These are phyloP conservation scores for Parochlus steinenii DNA, from an alignment of 2,888 invertebrate genomes.

Conservation along the genomic window DNA sequence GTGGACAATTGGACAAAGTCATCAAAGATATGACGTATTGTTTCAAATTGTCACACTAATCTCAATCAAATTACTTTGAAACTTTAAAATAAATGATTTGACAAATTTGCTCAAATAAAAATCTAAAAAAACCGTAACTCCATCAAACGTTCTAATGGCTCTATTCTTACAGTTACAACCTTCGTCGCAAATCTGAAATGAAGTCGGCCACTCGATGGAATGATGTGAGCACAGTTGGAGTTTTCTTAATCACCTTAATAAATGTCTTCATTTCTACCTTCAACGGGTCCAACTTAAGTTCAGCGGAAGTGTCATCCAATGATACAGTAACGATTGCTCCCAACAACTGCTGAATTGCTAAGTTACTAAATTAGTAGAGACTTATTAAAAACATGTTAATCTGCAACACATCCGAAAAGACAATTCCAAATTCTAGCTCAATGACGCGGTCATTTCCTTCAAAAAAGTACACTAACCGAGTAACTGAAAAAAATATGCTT, in stretches of 20 bases:
- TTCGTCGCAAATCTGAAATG: constrained; percentile 1
- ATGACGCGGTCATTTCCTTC: too few relatives aligned
- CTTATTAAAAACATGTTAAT: neutral
- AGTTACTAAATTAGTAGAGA: constrained; percentile 3
- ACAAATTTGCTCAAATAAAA: constrained; percentile 1
- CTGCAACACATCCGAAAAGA: neutral
- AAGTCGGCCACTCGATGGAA: neutral
- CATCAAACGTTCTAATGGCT: too few relatives aligned
- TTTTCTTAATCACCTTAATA: constrained; percentile 6
- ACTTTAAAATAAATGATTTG: neutral
- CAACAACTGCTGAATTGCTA: neutral
- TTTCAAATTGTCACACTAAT: too few relatives aligned
- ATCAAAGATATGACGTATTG: neutral
- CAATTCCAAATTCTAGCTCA: too few relatives aligned
- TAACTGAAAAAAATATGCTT: too few relatives aligned
- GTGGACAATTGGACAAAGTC: too few relatives aligned
- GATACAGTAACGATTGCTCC: neutral
- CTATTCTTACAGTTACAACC: constrained; percentile 5
- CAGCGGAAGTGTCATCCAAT: neutral
- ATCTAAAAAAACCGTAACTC: too few relatives aligned
- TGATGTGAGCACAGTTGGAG: constrained; percentile 2
- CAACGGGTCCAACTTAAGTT: constrained; percentile 5
- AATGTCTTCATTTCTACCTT: constrained; percentile 7
- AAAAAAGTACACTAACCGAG: too few relatives aligned
- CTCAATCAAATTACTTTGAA: too few relatives aligned